Percentiles rank a stretch among this genome's conserved stretches.
phyloP scores from a whole-genome alignment of 2,797 vertebrate genomes.

The Poecilia picta region DNA sequence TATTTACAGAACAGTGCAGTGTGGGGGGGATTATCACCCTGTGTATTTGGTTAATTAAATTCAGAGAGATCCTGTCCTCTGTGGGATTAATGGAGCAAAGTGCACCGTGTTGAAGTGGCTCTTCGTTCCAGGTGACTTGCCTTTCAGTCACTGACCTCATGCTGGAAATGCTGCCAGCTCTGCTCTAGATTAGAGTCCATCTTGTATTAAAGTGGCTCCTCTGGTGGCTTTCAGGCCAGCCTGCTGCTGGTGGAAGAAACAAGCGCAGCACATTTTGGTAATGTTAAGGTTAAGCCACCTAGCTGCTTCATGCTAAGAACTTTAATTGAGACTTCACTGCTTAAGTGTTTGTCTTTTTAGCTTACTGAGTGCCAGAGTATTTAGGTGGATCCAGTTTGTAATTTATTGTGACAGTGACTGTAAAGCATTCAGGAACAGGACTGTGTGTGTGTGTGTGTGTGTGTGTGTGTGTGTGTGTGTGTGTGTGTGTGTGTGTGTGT shows the following conservation, averaged over 20 bases:
- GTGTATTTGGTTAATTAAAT: constrained; percentile 41
- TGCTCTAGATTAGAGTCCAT: constrained; percentile 22
- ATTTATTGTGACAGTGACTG: constrained; percentile 14
- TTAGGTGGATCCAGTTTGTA: constrained; percentile 22
- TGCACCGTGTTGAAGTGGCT: constrained; percentile 29
- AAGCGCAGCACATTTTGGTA: constrained; percentile 23
- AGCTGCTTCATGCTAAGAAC: constrained; percentile 3
- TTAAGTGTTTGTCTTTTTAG: constrained; percentile 23
- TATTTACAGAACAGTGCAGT: constrained; percentile 33
- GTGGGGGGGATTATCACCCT: constrained; percentile 36
- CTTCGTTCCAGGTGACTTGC: constrained; percentile 46
- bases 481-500: constrained; percentile 27
- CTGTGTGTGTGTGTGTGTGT: constrained; percentile 39
- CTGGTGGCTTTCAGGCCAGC: constrained; percentile 24
- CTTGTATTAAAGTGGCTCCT: neutral
- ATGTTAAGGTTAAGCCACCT: constrained; percentile 33
- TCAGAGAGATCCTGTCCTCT: constrained; percentile 23
- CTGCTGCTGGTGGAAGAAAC: constrained; percentile 33
- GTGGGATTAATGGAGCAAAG: constrained; percentile 37
- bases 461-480: constrained; percentile 50
- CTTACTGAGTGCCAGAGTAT: constrained; percentile 18
- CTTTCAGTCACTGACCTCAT: constrained; percentile 52
- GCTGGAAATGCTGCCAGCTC: constrained; percentile 29
- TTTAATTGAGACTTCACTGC: constrained; percentile 34
- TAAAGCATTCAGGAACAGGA: constrained; percentile 10